Evolutionary conservation across 1,140 invertebrate genomes (phyloP).

Genomic region (Holotrichia oblita): DNA sequence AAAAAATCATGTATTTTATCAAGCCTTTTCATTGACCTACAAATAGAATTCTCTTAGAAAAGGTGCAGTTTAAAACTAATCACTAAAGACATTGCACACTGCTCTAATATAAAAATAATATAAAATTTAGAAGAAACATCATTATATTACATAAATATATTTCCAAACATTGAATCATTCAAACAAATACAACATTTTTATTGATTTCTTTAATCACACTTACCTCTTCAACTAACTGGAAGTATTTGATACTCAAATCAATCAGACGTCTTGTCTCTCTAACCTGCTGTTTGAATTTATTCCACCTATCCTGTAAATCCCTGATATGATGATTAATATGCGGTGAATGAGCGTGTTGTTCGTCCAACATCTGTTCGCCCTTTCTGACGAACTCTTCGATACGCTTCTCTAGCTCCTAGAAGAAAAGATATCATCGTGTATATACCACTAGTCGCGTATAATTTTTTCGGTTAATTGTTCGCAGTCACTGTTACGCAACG

Average conservation of each 20-base stretch:
- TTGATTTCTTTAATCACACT: conserved; percentile 22
- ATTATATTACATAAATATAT: no score
- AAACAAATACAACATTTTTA: neutral
- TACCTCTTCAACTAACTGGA: conserved; percentile 66
- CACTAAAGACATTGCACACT: no score
- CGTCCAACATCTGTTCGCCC: conserved; percentile 72
- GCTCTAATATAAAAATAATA: no score
- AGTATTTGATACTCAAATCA: conserved; percentile 68
- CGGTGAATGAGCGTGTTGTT: conserved; percentile 67
- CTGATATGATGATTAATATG: conserved; percentile 72
- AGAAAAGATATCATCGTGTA: conserved; percentile 22
- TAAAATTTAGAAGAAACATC: no score
- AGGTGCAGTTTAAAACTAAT: no score
- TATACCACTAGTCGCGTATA: neutral
- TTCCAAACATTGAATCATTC: neutral
- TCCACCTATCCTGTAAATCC: conserved; percentile 77
- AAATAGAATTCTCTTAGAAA: no score
- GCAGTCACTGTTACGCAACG: conserved; percentile 34
- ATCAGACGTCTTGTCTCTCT: conserved; percentile 70
- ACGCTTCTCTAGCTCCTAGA: conserved; percentile 75
- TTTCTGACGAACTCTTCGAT: conserved; percentile 78
- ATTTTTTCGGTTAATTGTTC: conserved; percentile 10
- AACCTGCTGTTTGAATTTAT: conserved; percentile 75
- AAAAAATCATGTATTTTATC: no score
- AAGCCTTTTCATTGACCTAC: no score